Evolutionary conservation across 2,888 invertebrate species (phyloP).

Genomic region (Rhimphoctona megacephalus): DNA sequence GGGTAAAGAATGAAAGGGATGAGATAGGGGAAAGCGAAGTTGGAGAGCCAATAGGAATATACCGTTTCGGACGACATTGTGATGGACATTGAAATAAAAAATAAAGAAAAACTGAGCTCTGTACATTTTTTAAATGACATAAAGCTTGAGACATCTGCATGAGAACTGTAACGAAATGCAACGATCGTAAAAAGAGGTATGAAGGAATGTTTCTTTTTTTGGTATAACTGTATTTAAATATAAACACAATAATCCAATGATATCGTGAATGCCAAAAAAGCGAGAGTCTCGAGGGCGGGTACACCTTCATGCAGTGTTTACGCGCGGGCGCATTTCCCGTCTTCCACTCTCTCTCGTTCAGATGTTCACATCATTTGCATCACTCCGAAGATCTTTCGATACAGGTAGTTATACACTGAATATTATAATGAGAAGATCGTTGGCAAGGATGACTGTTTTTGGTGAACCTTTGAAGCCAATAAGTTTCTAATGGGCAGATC

Average conservation of each 20-base stretch:
- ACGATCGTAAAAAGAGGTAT: background rate
- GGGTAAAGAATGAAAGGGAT: background rate
- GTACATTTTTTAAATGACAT: background rate
- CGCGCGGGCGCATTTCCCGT: background rate
- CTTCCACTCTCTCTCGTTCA: slow-evolving; percentile 46
- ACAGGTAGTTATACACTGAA: slow-evolving; percentile 70
- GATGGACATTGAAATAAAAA: background rate
- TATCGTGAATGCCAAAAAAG: slow-evolving; percentile 61
- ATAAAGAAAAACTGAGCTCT: background rate
- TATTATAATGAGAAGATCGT: slow-evolving; percentile 8
- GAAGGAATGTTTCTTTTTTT: background rate
- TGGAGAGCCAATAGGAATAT: slow-evolving; percentile 25
- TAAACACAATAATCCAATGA: background rate
- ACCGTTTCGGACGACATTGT: background rate
- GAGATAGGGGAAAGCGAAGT: background rate
- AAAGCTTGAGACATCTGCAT: background rate
- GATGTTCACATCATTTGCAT: slow-evolving; percentile 83
- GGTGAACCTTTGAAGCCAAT: background rate
- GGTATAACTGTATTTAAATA: too few species aligned
- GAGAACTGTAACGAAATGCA: slow-evolving; percentile 54
- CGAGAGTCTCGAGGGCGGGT: slow-evolving; percentile 13
- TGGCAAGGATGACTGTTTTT: background rate
- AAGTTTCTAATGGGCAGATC: background rate
- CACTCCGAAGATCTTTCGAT: slow-evolving; percentile 78
- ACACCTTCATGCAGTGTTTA: slow-evolving; percentile 52